Conservation (phyloP, 2,113 vertebrate genomes). For the Megaceryle torquata region DNA sequence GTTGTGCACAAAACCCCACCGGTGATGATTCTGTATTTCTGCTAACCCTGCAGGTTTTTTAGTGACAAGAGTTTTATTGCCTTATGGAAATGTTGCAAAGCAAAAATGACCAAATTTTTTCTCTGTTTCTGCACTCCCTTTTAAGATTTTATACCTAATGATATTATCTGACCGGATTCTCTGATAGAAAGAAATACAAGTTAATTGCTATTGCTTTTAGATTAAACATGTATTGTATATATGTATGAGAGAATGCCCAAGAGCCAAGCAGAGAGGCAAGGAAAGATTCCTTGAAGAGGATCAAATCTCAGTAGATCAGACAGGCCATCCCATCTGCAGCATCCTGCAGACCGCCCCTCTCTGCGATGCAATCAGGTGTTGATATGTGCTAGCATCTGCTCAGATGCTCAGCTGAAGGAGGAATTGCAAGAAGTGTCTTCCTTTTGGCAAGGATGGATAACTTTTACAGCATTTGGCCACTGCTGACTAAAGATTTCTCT, state of each 20-base stretch:
- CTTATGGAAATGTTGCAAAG: not conserved
- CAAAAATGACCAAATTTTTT: not conserved
- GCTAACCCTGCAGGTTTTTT: not conserved
- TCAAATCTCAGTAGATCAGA: not conserved
- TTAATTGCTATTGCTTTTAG: not conserved
- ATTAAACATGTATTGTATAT: not conserved
- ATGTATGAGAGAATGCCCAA: not conserved
- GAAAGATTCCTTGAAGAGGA: not conserved
- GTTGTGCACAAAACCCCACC: not conserved
- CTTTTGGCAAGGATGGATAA: not conserved
- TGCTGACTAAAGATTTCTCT: not conserved
- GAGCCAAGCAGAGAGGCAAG: not conserved
- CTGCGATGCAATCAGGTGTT: not conserved
- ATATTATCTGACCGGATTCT: not conserved
- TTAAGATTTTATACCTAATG: not conserved
- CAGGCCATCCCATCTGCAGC: not conserved
- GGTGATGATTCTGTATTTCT: not conserved
- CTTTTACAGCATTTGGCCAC: fast-evolving
- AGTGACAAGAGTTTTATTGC: not conserved
- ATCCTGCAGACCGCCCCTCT: not conserved
- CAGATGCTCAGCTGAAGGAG: not conserved
- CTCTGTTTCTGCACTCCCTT: not conserved
- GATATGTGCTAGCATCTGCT: not conserved
- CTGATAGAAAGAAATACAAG: not conserved
- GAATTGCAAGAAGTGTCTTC: not conserved